Conservation (phyloP, 2,888 invertebrate species). For the Noctua fimbriata region DNA sequence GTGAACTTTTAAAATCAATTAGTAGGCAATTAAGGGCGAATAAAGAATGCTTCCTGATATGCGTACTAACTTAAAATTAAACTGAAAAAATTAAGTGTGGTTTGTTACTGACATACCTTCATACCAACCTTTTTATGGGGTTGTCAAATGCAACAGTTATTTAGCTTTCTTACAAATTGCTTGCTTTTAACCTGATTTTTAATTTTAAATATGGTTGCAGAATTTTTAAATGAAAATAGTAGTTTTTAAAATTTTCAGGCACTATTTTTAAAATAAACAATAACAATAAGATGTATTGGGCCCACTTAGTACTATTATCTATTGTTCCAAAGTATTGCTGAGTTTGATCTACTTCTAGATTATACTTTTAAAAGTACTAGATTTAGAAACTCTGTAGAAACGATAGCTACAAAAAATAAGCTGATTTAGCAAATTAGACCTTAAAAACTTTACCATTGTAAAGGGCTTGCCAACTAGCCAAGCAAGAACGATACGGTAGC, state of each 20-base stretch:
- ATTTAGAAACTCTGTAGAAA: not conserved
- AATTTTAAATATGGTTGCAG: not conserved
- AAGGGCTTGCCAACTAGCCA: not conserved
- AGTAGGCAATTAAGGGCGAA: constrained; percentile 61
- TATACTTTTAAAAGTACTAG: not conserved
- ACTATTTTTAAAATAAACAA: not conserved
- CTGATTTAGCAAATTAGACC: not conserved
- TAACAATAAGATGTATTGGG: not conserved
- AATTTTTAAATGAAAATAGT: too few species aligned
- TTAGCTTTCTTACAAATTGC: constrained; percentile 31
- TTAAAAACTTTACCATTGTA: not conserved
- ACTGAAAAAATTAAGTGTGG: constrained; percentile 17
- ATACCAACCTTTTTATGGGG: constrained; percentile 38
- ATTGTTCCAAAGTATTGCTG: not conserved
- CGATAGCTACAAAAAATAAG: not conserved
- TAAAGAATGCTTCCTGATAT: constrained; percentile 30
- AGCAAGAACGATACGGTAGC: not conserved
- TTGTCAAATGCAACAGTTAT: constrained; percentile 34
- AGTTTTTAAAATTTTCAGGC: not conserved
- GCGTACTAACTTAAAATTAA: constrained; percentile 27
- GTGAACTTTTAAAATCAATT: constrained; percentile 68
- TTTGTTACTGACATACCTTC: constrained; percentile 29
- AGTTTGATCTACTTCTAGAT: not conserved
- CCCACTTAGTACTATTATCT: not conserved
- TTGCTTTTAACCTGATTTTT: constrained; percentile 11